Base-by-base conservation (phyloP, 2,797 vertebrate genomes). In the Leontocebus nigricollis region DNA sequence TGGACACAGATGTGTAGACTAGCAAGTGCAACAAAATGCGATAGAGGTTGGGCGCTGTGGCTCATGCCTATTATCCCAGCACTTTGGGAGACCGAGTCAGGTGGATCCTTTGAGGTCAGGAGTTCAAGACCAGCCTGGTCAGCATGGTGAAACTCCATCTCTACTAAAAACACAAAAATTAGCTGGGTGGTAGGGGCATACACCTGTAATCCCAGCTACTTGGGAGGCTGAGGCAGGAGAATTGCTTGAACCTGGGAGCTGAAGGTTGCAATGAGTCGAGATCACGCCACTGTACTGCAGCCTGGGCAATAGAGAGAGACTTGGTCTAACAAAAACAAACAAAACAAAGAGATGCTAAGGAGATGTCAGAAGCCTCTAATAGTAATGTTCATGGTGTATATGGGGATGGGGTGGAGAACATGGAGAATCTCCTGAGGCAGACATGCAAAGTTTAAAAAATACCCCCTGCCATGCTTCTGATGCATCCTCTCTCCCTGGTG, bases 21-120 rank as follows among this genome's bases (percentile, higher is more conserved):
- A 70, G 10, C 13, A 22, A 24, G 39, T 50, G 6, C 41, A n/a
- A 3, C 10, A 55, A 46, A 82, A n/a, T 72, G 39, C 44, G 84
- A 9, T 9, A 67, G 64, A 67, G 7, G 33, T 33, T 67, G 33
- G 64, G 64, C 0, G 33, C 1, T 0, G 15, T n/a, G 64, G 33
- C 64, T n/a, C 15, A n/a, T 17, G 1, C 64, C 64, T 67, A 17
- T n/a, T n/a, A n/a, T n/a, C 33, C 33, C 33, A 67, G 64, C 64
- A 67, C 64, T n/a, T 67, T n/a, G 33, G 15, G 64, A 67, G 64
- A 33, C 61, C 0, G 15, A 67, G 7, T 67, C 17, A 33, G 33
- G 61, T n/a, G 33, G 64, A n/a, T 67, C 64, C 33, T 67, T 19
- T n/a, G 64, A n/a, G 64, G 33, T 33, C 33, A 67, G 15, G 64